Percentiles rank a stretch among this genome's conserved stretches.
phyloP scores from a whole-genome alignment of 2,113 vertebrate species.

The Laticauda laticaudata region DNA sequence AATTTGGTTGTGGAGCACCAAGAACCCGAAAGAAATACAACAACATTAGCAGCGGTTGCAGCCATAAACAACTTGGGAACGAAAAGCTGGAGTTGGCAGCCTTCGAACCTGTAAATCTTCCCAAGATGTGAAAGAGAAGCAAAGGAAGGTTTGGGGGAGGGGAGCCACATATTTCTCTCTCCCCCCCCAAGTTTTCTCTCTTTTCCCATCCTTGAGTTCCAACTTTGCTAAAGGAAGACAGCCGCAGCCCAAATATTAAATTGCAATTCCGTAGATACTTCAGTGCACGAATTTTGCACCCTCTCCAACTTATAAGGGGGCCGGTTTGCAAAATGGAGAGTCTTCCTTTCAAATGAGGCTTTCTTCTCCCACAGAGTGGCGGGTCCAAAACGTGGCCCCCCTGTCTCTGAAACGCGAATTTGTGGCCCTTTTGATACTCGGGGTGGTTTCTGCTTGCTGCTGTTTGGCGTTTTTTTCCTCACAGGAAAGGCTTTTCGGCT shows the following conservation, averaged over 20 bases:
- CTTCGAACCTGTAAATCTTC: slow-evolving; percentile 5
- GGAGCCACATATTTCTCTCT: too few species aligned
- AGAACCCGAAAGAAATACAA: slow-evolving; percentile 41
- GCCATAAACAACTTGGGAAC: slow-evolving; percentile 35
- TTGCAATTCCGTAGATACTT: background rate
- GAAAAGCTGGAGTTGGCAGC: slow-evolving; percentile 14
- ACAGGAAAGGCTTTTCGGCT: background rate
- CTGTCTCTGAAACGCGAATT: background rate
- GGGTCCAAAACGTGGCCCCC: background rate
- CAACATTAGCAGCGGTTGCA: slow-evolving; percentile 13
- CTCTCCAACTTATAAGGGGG: too few species aligned
- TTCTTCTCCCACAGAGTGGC: background rate
- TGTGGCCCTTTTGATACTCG: background rate
- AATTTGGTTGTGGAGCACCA: slow-evolving; percentile 43
- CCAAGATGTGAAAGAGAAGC: background rate
- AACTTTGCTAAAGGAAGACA: background rate
- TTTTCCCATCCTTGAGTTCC: background rate
- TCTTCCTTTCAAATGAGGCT: background rate
- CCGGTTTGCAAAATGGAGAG: background rate
- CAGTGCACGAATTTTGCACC: background rate
- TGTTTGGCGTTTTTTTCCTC: background rate
- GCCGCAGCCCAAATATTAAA: background rate
- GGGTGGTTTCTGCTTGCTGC: background rate
- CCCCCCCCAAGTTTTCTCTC: background rate
- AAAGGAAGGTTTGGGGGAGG: background rate